Base-by-base conservation (phyloP, 2,888 invertebrate species). In the Holacanthella duospinosa region DNA sequence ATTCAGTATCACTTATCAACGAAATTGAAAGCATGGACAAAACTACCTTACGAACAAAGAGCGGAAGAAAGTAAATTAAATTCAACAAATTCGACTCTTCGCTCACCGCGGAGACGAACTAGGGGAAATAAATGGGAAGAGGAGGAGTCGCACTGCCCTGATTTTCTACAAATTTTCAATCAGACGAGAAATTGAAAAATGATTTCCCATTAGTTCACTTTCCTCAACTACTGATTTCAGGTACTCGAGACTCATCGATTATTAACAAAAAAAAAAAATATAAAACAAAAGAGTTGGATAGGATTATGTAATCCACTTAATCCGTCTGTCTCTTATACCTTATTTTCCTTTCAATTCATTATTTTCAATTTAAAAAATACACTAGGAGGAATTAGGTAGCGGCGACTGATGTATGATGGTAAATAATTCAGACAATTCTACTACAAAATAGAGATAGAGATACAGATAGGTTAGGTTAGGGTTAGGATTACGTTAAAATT, bases 161-260 rank as follows among this genome's bases (percentile, higher is more conserved):
- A 55, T 55, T 55, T 55, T 29, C 29, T 57, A 29, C 57, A 57
- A 57, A 28, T 57, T 57, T 29, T 48, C 48, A 48, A 48, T 48
- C 21, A 48, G 21, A 4, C 4, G 48, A 21, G 4, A 48, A 48
- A 48, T 48, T 48, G 48, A 48, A 48, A 48, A 48, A n/a, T 21
- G 4, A n/a, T 48, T 48, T 48, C 48, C 12, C 48, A 9, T 48
- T 21, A 9, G 48, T 21, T 21, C 21, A 9, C 48, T 48, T 21
- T 36, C 36, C 36, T 36, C 36, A 6, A 36, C n/a, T n/a, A n/a
- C n/a, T n/a, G n/a, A n/a, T n/a, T 6, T 36, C 36, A 36, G 36
- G 36, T 36, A 36, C 36, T 36, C 16, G 6, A 36, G 36, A 36
- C 9, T 36, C 36, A 36, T 36, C 36, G 36, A 36, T 36, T 36